Evolutionary conservation across 2,888 invertebrate species (phyloP).

Genomic region (Pseudococcus longispinus): DNA sequence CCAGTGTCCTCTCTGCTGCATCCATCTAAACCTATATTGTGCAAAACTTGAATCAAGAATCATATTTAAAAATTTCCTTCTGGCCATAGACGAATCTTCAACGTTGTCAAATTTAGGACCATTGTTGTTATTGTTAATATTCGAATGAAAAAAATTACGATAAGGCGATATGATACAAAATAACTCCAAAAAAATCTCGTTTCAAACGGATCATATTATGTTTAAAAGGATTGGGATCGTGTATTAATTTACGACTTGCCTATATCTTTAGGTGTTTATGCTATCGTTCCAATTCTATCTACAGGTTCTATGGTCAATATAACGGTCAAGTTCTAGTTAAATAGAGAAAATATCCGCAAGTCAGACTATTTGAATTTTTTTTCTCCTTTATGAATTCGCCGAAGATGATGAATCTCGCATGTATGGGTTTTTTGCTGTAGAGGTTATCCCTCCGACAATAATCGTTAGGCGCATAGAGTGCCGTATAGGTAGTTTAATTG

Average conservation of each 20-base stretch:
- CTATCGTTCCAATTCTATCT: constrained; percentile 20
- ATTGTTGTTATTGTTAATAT: not conserved
- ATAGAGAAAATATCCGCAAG: not conserved
- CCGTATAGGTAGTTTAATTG: not conserved
- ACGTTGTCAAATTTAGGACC: not conserved
- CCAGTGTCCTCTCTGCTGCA: constrained; percentile 9
- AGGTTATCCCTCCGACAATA: not conserved
- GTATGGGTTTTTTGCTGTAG: not conserved
- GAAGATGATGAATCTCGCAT: not conserved
- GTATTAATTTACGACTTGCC: constrained; percentile 14
- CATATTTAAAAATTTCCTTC: not conserved
- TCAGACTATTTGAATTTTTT: not conserved
- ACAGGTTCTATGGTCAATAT: constrained; percentile 41
- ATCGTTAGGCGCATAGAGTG: not conserved
- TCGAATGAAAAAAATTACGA: not conserved
- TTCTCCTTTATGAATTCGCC: not conserved
- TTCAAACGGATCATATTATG: not conserved
- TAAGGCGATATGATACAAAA: not conserved
- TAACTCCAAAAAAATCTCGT: not conserved
- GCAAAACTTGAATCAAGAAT: constrained; percentile 26
- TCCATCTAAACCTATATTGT: not conserved
- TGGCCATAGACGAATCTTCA: not conserved
- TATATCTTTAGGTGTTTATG: constrained; percentile 24
- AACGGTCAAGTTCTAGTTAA: constrained; percentile 34
- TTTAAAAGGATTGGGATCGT: not conserved